Evolutionary conservation across 2,113 vertebrate genomes (phyloP), one percentile per base, ranked within the genome.

Genomic region (Taxidea taxus): DNA sequence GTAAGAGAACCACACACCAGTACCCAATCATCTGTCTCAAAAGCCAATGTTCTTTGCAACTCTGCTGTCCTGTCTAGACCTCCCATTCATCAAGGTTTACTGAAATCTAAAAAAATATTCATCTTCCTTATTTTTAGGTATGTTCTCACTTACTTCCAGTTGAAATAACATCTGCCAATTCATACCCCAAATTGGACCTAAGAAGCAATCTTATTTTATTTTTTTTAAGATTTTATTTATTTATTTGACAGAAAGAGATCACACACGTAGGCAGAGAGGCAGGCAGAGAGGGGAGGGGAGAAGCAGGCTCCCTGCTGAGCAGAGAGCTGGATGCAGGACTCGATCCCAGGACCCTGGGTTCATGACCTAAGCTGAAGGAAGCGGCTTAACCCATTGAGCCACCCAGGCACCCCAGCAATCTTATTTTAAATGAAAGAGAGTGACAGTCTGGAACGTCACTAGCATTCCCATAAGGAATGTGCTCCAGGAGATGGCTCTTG

Each of bases 371-470:
- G n/a, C n/a, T n/a, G n/a, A n/a, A n/a, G n/a, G n/a, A n/a, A n/a
- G n/a, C n/a, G n/a, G n/a, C n/a, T n/a, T n/a, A n/a, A n/a, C n/a
- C n/a, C n/a, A n/a, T n/a, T n/a, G n/a, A n/a, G n/a, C n/a, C n/a
- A n/a, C n/a, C n/a, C n/a, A n/a, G n/a, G n/a, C n/a, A n/a, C n/a
- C n/a, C n/a, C n/a, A 39, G 15, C 1, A 18, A 44, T 77, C 75
- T 42, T 44, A 12, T 37, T 6, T 83, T 42, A 34, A 75, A 9
- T 42, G 37, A 13, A 82, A 14, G 37, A 10, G 13, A 44, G 13
- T 64, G n/a, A 56, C 0, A 4, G 10, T 7, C 37, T 27, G 29
- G 2, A 15, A 6, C 0, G 20, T 4, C 20, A 0, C 7, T 56
- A 56, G 8, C 2, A 7, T 6, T 5, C 29, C 84, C 25, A 2